Evolutionary conservation across 2,113 vertebrate species (phyloP), one percentile per base, ranked within the genome.

Genomic region (Oreochromis spilurus): DNA sequence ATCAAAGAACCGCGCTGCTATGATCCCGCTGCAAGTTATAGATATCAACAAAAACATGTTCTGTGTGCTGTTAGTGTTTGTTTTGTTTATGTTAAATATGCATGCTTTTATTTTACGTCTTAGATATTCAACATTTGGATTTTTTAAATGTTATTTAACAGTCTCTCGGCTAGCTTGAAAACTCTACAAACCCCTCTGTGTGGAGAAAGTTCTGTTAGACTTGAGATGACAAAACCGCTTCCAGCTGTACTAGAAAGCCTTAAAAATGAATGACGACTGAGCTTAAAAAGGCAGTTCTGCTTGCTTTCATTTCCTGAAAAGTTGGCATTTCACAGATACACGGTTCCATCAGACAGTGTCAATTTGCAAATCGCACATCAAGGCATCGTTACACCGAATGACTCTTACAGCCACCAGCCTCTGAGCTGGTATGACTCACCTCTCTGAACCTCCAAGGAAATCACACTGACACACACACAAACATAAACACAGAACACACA

Each of bases 381-480:
- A 48, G 60, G 79, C 81, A 83, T 89, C 36, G 11, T 82, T 78
- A 86, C 79, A 82, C 54, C 43, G 79, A 84, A 45, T 6, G 84
- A 21, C 45, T 83, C 75, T 26, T 62, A 84, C 86, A 82, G 90
- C 91, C 90, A 87, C 58, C 58, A 84, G 91, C 89, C 54, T 85
- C 54, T 48, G 58, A 91, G 89, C 72, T 26, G 48, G 75, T 75
- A 87, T 95, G 93, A 95, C 84, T 95, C 91, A 93, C 93, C 87
- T 93, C 85, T 85, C 86, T 67, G 85, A 90, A 94, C 90, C 88
- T 92, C 84, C 12, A 9, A 84, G 85, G 82, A 87, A 93, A 87
- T 84, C 88, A 85, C 87, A 75, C 88, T 40, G 70, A 91, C 84
- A 87, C 65, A 83, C 83, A 82, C 17, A 52, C 13, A 77, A 65